Conservation (phyloP, 2,113 vertebrate genomes). For the Hirundichthys speculiger region DNA sequence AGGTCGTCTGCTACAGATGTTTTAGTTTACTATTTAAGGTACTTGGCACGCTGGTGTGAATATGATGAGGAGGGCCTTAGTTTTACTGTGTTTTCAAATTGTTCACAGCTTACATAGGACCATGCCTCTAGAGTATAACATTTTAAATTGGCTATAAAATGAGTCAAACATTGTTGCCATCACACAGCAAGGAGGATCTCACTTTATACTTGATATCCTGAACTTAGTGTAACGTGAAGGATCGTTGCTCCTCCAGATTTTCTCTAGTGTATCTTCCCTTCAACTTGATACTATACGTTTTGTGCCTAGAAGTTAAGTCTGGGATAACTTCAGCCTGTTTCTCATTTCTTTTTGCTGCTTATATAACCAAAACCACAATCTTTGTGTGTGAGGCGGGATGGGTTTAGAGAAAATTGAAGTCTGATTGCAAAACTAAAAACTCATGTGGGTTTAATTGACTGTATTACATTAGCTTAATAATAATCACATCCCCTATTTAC, state of each 20-base stretch:
- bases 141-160: constrained; percentile 42
- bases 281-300: constrained; percentile 17
- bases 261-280: neutral
- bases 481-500: constrained; percentile 23
- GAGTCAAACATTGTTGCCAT: constrained; percentile 11
- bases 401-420: constrained; percentile 23
- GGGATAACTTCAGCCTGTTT: constrained; percentile 41
- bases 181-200: neutral
- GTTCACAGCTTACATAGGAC: constrained; percentile 37
- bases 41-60: constrained; percentile 23
- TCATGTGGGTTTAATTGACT: constrained; percentile 41
- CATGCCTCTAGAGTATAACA: constrained; percentile 23
- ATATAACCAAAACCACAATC: constrained; percentile 49
- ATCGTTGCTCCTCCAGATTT: neutral
- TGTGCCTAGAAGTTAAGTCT: constrained; percentile 4
- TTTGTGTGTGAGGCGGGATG: constrained; percentile 23
- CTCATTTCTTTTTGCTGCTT: constrained; percentile 52
- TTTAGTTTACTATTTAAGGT: constrained; percentile 13
- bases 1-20: constrained; percentile 33
- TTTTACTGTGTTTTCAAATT: constrained; percentile 52
- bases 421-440: constrained; percentile 29
- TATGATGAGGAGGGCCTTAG: neutral
- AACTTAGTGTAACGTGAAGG: neutral
- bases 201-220: neutral
- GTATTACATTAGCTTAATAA: constrained; percentile 37